Evolutionary conservation across 2,888 invertebrate species (phyloP).

Genomic region (Morinoia aosen): DNA sequence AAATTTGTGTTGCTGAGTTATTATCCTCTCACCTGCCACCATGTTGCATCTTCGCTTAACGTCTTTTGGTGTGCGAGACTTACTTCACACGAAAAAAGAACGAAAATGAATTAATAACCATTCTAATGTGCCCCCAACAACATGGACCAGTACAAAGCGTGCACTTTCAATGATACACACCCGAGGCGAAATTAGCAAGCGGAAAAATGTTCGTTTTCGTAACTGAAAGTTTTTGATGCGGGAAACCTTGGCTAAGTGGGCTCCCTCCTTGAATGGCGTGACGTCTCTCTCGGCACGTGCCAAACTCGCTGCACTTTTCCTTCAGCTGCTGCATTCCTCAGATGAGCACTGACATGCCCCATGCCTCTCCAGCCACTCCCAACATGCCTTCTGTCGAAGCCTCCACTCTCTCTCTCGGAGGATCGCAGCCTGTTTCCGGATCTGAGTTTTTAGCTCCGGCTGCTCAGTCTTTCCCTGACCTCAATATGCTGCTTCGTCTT

Average conservation of each 20-base stretch:
- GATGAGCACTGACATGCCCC: background rate
- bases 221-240: background rate
- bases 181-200: background rate
- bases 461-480: constrained; percentile 6
- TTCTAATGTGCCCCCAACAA: background rate
- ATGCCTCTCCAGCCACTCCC: background rate
- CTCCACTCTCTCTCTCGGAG: background rate
- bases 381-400: background rate
- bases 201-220: background rate
- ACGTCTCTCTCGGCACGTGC: background rate
- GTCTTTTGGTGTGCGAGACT: background rate
- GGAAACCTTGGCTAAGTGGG: background rate
- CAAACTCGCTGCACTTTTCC: background rate
- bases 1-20: too few species aligned
- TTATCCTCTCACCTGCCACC: background rate
- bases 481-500: background rate
- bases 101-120: background rate
- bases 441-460: background rate
- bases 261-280: background rate
- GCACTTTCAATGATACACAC: background rate
- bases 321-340: background rate
- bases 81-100: background rate
- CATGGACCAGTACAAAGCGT: too few species aligned
- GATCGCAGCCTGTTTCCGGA: background rate
- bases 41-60: background rate